Conservation (phyloP, 2,888 invertebrate genomes). For the Eretmocerus hayati region DNA sequence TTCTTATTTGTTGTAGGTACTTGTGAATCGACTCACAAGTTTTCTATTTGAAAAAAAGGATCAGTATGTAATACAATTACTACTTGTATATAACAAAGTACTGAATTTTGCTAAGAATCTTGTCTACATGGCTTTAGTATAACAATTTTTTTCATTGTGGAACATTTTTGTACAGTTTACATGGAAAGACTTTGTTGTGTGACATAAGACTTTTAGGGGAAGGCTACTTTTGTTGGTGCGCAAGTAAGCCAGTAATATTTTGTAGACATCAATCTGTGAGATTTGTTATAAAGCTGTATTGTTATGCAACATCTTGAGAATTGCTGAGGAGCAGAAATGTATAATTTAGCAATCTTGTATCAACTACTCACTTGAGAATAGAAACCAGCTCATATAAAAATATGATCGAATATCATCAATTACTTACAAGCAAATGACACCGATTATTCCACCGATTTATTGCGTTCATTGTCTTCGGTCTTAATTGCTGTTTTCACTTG, state of each 20-base stretch:
- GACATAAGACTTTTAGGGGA: constrained; percentile 16
- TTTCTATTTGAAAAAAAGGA: constrained; percentile 16
- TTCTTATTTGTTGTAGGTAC: constrained; percentile 17
- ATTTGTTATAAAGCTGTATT: constrained; percentile 15
- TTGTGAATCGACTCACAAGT: constrained; percentile 17
- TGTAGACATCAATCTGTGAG: constrained; percentile 14
- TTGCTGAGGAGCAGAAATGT: constrained; percentile 10
- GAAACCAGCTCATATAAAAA: no score
- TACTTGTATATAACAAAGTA: constrained; percentile 19
- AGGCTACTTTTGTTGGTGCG: constrained; percentile 12
- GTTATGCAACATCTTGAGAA: constrained; percentile 14
- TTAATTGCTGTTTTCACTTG: neutral
- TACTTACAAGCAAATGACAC: no score
- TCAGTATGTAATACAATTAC: constrained; percentile 13
- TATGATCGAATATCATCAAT: no score
- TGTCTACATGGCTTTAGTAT: constrained; percentile 17
- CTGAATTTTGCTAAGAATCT: constrained; percentile 15
- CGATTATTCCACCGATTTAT: no score
- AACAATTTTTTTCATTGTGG: constrained; percentile 15
- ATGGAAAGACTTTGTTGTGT: constrained; percentile 18
- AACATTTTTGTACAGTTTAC: constrained; percentile 18
- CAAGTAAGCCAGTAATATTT: constrained; percentile 14
- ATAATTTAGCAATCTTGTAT: constrained; percentile 5
- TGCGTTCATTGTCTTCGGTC: no score
- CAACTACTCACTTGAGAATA: no score